Evolutionary conservation across 2,113 vertebrate genomes (phyloP).

Genomic region (Hirundichthys speculiger): DNA sequence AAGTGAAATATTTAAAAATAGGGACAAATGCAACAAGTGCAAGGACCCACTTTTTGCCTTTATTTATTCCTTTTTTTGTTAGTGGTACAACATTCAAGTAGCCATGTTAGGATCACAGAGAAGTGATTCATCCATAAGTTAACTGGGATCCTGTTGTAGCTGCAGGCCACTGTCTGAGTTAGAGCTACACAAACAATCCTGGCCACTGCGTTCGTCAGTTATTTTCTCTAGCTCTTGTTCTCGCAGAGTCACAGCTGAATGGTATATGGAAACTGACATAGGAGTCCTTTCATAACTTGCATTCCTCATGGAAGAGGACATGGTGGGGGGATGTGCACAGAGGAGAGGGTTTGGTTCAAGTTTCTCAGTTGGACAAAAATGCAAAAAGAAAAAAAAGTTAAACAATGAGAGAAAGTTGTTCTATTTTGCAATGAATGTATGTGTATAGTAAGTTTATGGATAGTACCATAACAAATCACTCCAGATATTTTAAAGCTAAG

Average conservation of each 20-base stretch:
- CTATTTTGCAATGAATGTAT: neutral
- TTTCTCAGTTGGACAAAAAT: slow-evolving; percentile 16
- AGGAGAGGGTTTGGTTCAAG: slow-evolving; percentile 31
- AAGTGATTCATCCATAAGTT: slow-evolving; percentile 39
- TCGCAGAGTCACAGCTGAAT: slow-evolving; percentile 69
- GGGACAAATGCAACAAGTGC: neutral
- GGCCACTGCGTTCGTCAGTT: slow-evolving; percentile 26
- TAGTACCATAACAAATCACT: no score
- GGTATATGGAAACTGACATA: slow-evolving; percentile 66
- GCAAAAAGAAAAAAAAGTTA: slow-evolving; percentile 6
- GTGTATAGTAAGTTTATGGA: neutral
- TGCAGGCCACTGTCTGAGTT: slow-evolving; percentile 39
- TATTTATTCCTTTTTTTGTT: neutral
- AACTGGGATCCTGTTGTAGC: slow-evolving; percentile 56
- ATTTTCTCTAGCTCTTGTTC: slow-evolving; percentile 35
- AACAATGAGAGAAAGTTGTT: neutral
- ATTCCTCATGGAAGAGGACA: slow-evolving; percentile 66
- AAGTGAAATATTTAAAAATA: neutral
- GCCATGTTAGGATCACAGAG: slow-evolving; percentile 11
- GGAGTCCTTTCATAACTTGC: slow-evolving; percentile 73
- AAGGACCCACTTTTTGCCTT: no score
- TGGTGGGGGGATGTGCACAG: slow-evolving; percentile 67
- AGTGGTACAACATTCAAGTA: slow-evolving; percentile 6
- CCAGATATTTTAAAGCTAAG: no score
- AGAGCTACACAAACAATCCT: slow-evolving; percentile 60